phyloP scores from a whole-genome alignment of 2,113 vertebrate species.

The Panthera uncia region DNA sequence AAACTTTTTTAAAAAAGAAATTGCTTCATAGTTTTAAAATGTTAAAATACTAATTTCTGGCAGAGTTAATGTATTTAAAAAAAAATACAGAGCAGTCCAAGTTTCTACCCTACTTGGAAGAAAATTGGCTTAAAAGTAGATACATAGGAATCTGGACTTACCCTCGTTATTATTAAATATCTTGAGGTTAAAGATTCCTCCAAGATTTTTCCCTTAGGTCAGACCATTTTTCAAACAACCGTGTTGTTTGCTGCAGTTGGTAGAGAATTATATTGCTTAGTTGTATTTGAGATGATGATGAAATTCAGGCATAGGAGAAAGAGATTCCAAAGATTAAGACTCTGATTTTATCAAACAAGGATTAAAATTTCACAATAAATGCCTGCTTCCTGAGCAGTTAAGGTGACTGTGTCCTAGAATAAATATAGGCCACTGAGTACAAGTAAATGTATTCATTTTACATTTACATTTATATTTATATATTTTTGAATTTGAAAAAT shows the following conservation, averaged over 20 bases:
- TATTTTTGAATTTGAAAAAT: conserved; percentile 49
- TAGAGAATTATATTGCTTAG: not conserved
- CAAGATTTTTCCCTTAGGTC: not conserved
- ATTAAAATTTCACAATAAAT: conserved; percentile 31
- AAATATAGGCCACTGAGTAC: conserved; percentile 29
- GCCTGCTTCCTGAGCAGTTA: conserved; percentile 16
- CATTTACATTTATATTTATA: not conserved
- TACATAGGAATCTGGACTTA: not conserved
- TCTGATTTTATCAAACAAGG: conserved; percentile 22
- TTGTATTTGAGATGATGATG: not conserved
- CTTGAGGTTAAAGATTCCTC: not conserved
- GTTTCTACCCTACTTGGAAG: not conserved
- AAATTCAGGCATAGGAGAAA: not conserved
- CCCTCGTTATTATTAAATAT: not conserved
- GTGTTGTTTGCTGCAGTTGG: not conserved
- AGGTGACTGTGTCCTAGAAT: not conserved
- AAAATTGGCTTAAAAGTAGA: not conserved
- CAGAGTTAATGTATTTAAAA: not conserved
- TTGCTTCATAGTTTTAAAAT: not conserved
- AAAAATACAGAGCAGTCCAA: not conserved
- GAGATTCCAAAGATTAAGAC: not conserved
- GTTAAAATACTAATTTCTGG: not conserved
- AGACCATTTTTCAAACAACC: not conserved
- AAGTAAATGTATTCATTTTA: not conserved
- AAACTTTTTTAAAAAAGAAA: no score